A percentile compares a stretch with the other conserved stretches of the same genome.
These are phyloP conservation scores for Spondyliosoma cantharus DNA, from an alignment of 2,797 vertebrate genomes.

Conservation along the genomic window DNA sequence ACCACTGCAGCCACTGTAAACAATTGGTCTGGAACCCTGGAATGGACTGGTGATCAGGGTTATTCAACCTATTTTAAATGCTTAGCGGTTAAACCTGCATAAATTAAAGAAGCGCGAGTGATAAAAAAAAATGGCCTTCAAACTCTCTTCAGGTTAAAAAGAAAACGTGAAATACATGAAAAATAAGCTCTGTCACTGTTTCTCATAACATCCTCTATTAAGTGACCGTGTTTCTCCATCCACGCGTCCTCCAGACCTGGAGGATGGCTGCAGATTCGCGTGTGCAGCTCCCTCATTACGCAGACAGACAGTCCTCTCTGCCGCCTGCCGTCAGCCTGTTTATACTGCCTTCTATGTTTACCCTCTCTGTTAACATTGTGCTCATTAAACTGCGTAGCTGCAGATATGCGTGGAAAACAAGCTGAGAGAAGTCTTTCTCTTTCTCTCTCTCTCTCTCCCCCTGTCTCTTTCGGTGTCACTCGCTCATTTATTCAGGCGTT, in stretches of 20 bases:
- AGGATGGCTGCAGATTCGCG: conserved; percentile 12
- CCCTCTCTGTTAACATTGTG: conserved; percentile 69
- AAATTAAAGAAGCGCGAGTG: neutral
- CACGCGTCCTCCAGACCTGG: conserved; percentile 16
- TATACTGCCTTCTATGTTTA: conserved; percentile 69
- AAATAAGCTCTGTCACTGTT: conserved; percentile 5
- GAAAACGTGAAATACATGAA: neutral
- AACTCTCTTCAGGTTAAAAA: neutral
- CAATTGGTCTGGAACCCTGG: no score
- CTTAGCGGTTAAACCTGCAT: conserved; percentile 9
- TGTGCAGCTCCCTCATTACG: conserved; percentile 53
- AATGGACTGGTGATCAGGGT: neutral
- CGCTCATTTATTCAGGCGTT: conserved; percentile 52
- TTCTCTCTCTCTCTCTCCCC: conserved; percentile 14
- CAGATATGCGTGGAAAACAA: conserved; percentile 62
- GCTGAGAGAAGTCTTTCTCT: conserved; percentile 43
- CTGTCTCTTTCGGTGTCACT: conserved; percentile 32
- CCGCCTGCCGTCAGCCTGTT: conserved; percentile 59
- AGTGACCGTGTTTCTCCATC: conserved; percentile 17
- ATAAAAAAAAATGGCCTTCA: neutral
- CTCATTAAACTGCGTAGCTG: conserved; percentile 68
- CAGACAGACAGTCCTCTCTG: conserved; percentile 46
- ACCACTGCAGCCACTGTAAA: no score
- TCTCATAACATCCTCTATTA: conserved; percentile 10
- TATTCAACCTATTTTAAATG: neutral